Evolutionary conservation across 53 echinoderm and acorn worm species (phyloP).

Genomic region (Echinometra lucunter): DNA sequence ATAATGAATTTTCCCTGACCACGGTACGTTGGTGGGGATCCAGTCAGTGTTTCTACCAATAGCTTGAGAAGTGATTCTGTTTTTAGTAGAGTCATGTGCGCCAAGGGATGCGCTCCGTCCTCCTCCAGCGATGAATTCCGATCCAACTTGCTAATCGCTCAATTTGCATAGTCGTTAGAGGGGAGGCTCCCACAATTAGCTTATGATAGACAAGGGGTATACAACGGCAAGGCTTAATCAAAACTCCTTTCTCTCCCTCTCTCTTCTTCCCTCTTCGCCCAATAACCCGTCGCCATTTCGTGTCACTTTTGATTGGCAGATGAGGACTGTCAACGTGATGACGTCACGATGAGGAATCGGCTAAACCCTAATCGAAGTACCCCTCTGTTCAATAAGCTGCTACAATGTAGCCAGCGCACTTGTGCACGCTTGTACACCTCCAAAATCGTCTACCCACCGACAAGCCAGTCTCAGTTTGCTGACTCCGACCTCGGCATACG

Average conservation of each 20-base stretch:
- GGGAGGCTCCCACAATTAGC: conserved; percentile 45
- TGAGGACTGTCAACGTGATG: conserved; percentile 7
- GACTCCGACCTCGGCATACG: conserved; percentile 38
- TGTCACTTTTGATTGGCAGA: conserved; percentile 69
- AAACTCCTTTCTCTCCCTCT: conserved; percentile 62
- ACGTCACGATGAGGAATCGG: conserved; percentile 59
- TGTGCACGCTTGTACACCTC: background rate
- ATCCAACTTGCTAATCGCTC: conserved; percentile 56
- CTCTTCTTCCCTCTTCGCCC: conserved; percentile 53
- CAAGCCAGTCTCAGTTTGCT: conserved; percentile 41
- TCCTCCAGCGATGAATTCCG: conserved; percentile 36
- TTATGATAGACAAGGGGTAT: conserved; percentile 37
- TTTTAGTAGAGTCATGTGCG: background rate
- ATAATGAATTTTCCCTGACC: conserved; percentile 45
- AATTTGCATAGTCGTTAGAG: conserved; percentile 65
- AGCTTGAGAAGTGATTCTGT: background rate
- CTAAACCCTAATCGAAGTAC: conserved; percentile 47
- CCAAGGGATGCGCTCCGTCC: conserved; percentile 39
- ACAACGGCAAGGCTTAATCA: conserved; percentile 38
- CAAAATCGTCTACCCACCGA: background rate
- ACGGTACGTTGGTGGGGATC: background rate
- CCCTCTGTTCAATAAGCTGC: conserved; percentile 22
- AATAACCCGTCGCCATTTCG: conserved; percentile 57
- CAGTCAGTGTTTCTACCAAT: background rate
- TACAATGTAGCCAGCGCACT: conserved; percentile 42